Conservation (phyloP, 1,140 invertebrate species). For the Homalodisca vitripennis region DNA sequence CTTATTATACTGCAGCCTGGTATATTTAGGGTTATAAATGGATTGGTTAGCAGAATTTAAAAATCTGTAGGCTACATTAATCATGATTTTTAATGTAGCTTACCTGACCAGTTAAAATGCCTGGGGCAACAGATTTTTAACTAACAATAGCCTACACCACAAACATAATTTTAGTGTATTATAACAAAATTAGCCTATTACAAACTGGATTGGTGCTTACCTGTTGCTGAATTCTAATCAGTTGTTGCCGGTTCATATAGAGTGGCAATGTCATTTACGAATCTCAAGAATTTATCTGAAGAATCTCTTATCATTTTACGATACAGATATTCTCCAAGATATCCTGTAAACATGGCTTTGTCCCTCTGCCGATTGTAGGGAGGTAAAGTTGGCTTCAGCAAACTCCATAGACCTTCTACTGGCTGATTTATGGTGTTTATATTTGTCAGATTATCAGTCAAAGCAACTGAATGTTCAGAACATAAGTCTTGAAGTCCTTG, state of each 20-base stretch:
- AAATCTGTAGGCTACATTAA: no score
- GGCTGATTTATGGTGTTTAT: background rate
- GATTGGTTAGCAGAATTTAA: no score
- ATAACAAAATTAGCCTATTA: no score
- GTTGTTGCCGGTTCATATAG: constrained; percentile 14
- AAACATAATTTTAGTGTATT: no score
- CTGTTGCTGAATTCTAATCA: no score
- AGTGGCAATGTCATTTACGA: constrained; percentile 14
- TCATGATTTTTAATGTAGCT: no score
- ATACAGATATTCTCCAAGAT: constrained; percentile 20
- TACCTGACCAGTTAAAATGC: no score
- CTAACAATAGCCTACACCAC: no score
- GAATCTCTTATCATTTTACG: constrained; percentile 16
- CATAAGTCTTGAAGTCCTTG: constrained; percentile 13
- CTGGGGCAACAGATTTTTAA: no score
- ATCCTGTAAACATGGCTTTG: constrained; percentile 23
- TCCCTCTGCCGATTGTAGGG: constrained; percentile 26
- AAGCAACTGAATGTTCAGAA: background rate
- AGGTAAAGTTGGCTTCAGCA: constrained; percentile 21
- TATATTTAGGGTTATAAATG: no score
- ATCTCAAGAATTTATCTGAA: constrained; percentile 13
- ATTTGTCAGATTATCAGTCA: constrained; percentile 20
- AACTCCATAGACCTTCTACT: constrained; percentile 13
- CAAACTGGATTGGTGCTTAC: no score
- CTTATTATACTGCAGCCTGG: no score